Evolutionary conservation across 1,140 invertebrate species (phyloP).

Genomic region (Mizuhopecten yessoensis): DNA sequence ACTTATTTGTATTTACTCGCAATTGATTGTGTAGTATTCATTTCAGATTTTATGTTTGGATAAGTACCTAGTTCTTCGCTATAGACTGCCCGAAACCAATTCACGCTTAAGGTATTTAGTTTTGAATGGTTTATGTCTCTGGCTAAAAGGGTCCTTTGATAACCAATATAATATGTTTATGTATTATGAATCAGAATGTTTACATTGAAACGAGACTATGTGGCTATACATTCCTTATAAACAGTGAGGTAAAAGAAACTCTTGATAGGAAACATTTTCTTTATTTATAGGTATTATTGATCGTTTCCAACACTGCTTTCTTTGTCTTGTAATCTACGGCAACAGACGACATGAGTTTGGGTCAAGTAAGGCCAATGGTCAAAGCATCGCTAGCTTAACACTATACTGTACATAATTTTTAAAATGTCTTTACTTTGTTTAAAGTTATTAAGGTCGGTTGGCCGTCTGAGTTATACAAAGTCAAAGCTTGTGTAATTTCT

Average conservation of each 20-base stretch:
- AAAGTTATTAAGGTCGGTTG: no score
- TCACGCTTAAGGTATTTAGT: background rate
- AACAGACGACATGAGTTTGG: background rate
- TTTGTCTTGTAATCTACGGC: background rate
- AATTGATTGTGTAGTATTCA: background rate
- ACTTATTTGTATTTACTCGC: background rate
- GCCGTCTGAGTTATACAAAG: no score
- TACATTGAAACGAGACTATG: background rate
- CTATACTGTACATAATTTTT: no score
- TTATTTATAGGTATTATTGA: background rate
- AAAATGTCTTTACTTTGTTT: no score
- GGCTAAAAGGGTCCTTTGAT: background rate
- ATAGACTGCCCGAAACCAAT: background rate
- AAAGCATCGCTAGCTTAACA: background rate
- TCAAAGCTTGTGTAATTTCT: no score
- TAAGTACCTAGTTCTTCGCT: background rate
- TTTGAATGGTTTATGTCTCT: conserved; percentile 25
- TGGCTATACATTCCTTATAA: background rate
- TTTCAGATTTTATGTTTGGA: background rate
- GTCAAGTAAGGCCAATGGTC: background rate
- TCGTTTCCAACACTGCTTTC: background rate
- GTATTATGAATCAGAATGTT: conserved; percentile 6
- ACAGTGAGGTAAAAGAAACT: background rate
- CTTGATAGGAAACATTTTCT: background rate
- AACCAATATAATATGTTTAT: background rate